Evolutionary conservation across 2,888 invertebrate species (phyloP), one percentile per base, ranked within the genome.

Genomic region (Yponomeuta evonymella): DNA sequence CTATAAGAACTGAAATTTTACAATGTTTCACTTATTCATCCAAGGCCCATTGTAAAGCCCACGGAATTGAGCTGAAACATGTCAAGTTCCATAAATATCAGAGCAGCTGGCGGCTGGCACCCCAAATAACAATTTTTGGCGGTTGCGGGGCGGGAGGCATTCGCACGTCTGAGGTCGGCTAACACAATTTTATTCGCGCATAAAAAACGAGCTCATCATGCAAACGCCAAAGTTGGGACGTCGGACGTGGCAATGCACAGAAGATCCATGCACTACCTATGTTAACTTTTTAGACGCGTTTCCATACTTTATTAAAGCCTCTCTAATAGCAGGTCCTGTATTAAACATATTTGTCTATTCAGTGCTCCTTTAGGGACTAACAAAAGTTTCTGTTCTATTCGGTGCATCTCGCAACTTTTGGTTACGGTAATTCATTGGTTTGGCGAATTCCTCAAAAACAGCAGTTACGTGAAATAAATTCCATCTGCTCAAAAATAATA

Each of bases 161-260:
- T 87, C 88, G 85, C 88, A 89, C 88, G 88, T 87, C 84, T 58
- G 80, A 82, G 78, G 79, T 74, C 82, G 89, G 89, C 90, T 90
- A 91, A 92, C 91, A 87, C 89, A 89, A 90, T 91, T 91, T 90
- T 89, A 90, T 89, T 89, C 87, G 86, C 83, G 90, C 90, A 90
- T 92, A 92, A 92, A 90, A 90, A 91, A 90, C 86, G 89, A 87
- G 89, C 87, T 91, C 91, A 92, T 91, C 91, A 92, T 90, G 90
- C 90, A 90, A 90, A 92, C 91, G 90, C 88, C 91, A 87, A 86
- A 89, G 86, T 84, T 86, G 86, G 84, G 86, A 90, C 90, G 89
- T 89, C 88, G 89, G 83, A 79, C 30, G 30, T 29, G 64, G 23
- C 43, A 62, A 36, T 12, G 63, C 15, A 58, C 51, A 58, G 15